Conservation (phyloP, 2,113 vertebrate genomes). For the Campylomormyrus numenius region DNA sequence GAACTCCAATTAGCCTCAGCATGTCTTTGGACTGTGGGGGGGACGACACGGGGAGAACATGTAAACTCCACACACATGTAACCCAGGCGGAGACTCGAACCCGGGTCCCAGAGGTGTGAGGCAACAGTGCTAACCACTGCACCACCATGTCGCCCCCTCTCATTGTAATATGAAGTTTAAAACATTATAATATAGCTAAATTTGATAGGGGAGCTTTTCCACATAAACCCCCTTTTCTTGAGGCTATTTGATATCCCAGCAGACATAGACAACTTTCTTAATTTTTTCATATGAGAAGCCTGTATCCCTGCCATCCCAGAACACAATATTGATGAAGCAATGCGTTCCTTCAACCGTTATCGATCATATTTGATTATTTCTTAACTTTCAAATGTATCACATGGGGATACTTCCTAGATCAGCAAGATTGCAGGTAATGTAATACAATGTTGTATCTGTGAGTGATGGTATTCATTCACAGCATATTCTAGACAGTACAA, state of each 20-base stretch:
- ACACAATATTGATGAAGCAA: neutral
- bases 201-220: neutral
- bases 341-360: neutral
- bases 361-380: neutral
- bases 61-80: too few relatives aligned
- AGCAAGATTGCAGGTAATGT: neutral
- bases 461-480: neutral
- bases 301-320: neutral
- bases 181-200: neutral
- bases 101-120: too few relatives aligned
- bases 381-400: neutral
- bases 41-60: too few relatives aligned
- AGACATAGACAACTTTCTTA: neutral
- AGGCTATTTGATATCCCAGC: neutral
- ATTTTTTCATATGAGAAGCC: neutral
- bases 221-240: neutral
- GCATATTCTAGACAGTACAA: too few relatives aligned
- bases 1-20: too few relatives aligned
- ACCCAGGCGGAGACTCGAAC: too few relatives aligned
- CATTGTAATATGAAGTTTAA: neutral
- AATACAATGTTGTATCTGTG: neutral
- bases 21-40: too few relatives aligned
- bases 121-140: too few relatives aligned
- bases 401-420: neutral
- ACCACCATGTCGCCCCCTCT: too few relatives aligned